Evolutionary conservation across 2,113 vertebrate species (phyloP).

Genomic region (Glaucomys volans): DNA sequence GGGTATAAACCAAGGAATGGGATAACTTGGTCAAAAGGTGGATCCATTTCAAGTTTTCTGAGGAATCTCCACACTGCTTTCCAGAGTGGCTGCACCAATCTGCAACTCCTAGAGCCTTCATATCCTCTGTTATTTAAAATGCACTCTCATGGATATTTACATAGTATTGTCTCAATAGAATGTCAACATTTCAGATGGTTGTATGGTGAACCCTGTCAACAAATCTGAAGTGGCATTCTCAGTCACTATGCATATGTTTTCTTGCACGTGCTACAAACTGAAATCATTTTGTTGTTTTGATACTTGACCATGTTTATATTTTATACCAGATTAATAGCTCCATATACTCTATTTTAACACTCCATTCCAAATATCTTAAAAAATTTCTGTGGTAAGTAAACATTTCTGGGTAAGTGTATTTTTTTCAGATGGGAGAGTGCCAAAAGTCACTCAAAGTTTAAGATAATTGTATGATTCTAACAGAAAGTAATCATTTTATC

Average conservation of each 20-base stretch:
- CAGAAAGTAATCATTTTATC: not conserved
- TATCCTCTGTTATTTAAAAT: not conserved
- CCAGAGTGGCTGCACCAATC: no score
- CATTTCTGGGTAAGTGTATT: not conserved
- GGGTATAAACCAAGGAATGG: no score
- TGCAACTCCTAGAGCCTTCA: not conserved
- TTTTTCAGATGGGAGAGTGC: not conserved
- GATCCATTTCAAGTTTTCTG: no score
- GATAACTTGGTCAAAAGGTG: no score
- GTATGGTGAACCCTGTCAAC: not conserved
- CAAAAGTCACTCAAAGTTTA: not conserved
- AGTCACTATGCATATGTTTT: not conserved
- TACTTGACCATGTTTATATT: not conserved
- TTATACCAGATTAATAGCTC: not conserved
- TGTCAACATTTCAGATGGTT: not conserved
- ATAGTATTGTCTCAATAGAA: not conserved
- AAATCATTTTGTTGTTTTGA: not conserved
- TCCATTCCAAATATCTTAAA: not conserved
- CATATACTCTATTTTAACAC: not conserved
- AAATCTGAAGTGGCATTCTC: not conserved
- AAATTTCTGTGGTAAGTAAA: not conserved
- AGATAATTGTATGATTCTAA: not conserved
- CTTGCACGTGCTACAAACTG: rapidly evolving
- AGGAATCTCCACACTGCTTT: no score
- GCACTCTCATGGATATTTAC: not conserved